Conservation (phyloP, 2,113 vertebrate genomes). For the Apus apus region DNA sequence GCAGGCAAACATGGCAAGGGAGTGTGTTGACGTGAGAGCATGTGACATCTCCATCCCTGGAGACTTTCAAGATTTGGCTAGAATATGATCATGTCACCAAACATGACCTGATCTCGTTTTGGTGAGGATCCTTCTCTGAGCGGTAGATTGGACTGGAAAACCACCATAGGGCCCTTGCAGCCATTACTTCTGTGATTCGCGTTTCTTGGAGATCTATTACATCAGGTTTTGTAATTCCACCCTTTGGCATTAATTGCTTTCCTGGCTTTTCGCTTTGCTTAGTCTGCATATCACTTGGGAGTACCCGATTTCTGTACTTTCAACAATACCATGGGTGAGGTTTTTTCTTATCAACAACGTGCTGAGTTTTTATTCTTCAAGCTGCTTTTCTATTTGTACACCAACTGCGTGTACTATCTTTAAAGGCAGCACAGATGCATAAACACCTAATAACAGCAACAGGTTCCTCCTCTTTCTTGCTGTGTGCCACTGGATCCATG, state of each 20-base stretch:
- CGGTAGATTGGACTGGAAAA: background rate
- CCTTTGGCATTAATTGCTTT: background rate
- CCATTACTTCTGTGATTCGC: background rate
- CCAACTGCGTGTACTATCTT: background rate
- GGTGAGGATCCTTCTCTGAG: background rate
- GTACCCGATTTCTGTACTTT: background rate
- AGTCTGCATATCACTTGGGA: background rate
- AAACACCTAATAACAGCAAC: constrained; percentile 1
- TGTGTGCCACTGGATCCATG: background rate
- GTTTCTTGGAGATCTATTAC: background rate
- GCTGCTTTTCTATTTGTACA: background rate
- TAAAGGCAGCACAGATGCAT: background rate
- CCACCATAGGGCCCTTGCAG: background rate
- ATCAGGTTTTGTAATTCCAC: background rate
- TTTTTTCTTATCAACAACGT: background rate
- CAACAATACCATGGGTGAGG: background rate
- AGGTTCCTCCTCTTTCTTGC: constrained; percentile 3
- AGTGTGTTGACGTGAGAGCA: background rate
- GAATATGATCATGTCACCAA: background rate
- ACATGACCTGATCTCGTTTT: background rate
- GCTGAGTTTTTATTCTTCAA: background rate
- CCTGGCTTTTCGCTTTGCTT: background rate
- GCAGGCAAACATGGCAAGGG: fast-evolving
- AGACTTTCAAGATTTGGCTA: background rate
- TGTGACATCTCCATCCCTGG: background rate